phyloP scores from a whole-genome alignment of 1,140 invertebrate genomes.

The Philotrypesis tridentata region DNA sequence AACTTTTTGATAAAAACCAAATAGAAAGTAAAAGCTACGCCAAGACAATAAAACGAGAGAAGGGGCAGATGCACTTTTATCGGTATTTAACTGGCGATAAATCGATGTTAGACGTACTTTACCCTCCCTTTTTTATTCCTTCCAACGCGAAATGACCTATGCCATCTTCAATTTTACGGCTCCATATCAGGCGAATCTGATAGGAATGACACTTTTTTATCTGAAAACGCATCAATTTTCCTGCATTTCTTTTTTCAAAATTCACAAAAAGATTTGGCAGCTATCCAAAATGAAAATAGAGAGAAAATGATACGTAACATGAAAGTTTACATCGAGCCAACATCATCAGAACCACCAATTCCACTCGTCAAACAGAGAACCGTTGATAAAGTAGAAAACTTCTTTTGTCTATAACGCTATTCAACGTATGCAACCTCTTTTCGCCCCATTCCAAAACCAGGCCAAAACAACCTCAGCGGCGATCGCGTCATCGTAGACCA shows the following conservation, averaged over 20 bases:
- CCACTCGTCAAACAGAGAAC: not conserved
- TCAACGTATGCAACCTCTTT: not conserved
- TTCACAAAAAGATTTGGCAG: not conserved
- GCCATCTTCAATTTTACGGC: not conserved
- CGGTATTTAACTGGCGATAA: not conserved
- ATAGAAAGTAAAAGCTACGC: not conserved
- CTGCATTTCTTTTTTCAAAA: not conserved
- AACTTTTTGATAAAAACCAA: not conserved
- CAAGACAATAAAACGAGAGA: not conserved
- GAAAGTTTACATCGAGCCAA: not conserved
- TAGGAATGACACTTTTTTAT: too few relatives aligned
- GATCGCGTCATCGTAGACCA: not conserved
- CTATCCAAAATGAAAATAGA: not conserved
- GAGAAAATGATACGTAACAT: not conserved
- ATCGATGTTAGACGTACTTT: not conserved
- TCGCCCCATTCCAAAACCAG: not conserved
- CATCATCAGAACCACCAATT: not conserved
- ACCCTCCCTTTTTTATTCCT: not conserved
- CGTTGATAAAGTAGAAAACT: not conserved
- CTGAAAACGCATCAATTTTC: not conserved
- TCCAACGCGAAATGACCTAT: not conserved
- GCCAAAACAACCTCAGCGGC: not conserved
- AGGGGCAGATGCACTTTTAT: not conserved
- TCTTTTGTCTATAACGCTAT: not conserved
- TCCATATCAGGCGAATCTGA: too few relatives aligned